A percentile compares a stretch with the other conserved stretches of the same genome.
These are phyloP conservation scores for Drosophila hydei DNA, from an alignment of 1,140 invertebrate genomes.

Conservation along the genomic window DNA sequence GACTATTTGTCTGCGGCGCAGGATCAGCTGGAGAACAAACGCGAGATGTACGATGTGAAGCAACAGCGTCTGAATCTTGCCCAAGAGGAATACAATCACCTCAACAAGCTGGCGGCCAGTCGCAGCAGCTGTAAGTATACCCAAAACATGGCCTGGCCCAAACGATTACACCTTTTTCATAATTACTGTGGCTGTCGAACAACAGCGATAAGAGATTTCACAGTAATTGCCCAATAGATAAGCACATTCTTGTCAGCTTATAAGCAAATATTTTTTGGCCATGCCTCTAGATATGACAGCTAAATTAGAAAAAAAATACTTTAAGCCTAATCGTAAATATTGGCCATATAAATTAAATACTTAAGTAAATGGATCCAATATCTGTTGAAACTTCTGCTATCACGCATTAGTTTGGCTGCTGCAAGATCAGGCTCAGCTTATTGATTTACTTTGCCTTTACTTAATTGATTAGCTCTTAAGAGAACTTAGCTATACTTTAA, in stretches of 20 bases:
- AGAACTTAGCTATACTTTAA: neutral
- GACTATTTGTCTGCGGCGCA: constrained; percentile 97
- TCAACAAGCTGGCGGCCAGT: constrained; percentile 93
- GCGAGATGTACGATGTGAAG: constrained; percentile 98
- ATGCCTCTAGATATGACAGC: neutral
- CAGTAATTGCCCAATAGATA: constrained; percentile 16
- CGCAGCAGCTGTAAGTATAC: constrained; percentile 92
- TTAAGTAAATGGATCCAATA: no score
- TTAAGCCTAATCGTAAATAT: neutral
- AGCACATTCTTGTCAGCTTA: neutral
- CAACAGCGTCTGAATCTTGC: constrained; percentile 95
- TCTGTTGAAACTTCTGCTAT: no score
- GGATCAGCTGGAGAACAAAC: constrained; percentile 97
- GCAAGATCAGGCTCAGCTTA: no score
- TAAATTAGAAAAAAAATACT: neutral
- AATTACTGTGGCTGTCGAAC: constrained; percentile 19
- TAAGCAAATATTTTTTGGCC: neutral
- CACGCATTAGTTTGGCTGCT: no score
- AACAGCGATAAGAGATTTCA: constrained; percentile 21
- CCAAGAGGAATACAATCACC: constrained; percentile 97
- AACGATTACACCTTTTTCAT: neutral
- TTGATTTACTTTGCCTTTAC: no score
- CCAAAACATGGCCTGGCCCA: neutral
- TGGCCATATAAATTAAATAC: no score
- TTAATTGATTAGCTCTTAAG: no score